Conservation (phyloP, 1,140 invertebrate genomes). For the Dendroctonus ponderosae region DNA sequence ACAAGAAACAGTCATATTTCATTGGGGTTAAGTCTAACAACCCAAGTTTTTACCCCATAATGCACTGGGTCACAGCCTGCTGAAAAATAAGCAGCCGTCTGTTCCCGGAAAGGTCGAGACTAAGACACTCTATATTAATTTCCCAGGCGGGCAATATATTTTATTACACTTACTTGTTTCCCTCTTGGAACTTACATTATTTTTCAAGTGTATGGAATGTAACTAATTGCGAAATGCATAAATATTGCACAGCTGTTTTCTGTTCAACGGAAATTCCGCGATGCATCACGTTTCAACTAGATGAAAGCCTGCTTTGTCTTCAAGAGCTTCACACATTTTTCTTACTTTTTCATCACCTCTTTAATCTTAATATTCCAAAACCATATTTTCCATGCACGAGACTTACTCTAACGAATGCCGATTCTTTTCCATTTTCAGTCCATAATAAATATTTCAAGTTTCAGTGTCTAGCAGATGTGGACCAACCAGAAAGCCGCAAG, state of each 20-base stretch:
- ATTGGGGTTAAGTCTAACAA: constrained; percentile 34
- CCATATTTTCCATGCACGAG: no score
- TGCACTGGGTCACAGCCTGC: constrained; percentile 34
- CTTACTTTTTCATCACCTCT: no score
- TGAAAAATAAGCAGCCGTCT: constrained; percentile 37
- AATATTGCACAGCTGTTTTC: constrained; percentile 29
- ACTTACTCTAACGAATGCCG: no score
- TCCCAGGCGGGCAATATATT: constrained; percentile 36
- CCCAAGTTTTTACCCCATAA: constrained; percentile 35
- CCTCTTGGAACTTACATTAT: constrained; percentile 31
- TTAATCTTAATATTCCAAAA: no score
- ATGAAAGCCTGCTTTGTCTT: no score
- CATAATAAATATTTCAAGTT: no score
- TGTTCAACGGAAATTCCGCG: constrained; percentile 4
- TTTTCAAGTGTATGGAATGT: constrained; percentile 35
- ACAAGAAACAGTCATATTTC: constrained; percentile 34
- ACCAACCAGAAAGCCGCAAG: no score
- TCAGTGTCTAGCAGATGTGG: no score
- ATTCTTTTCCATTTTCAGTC: no score
- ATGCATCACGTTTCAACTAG: no score
- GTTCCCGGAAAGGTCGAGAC: constrained; percentile 34
- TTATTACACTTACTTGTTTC: constrained; percentile 36
- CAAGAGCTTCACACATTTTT: no score
- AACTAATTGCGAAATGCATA: constrained; percentile 33
- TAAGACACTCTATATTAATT: constrained; percentile 38